Evolutionary conservation across 2,113 vertebrate species (phyloP), one percentile per base, ranked within the genome.

Genomic region (Phalacrocorax aristotelis): DNA sequence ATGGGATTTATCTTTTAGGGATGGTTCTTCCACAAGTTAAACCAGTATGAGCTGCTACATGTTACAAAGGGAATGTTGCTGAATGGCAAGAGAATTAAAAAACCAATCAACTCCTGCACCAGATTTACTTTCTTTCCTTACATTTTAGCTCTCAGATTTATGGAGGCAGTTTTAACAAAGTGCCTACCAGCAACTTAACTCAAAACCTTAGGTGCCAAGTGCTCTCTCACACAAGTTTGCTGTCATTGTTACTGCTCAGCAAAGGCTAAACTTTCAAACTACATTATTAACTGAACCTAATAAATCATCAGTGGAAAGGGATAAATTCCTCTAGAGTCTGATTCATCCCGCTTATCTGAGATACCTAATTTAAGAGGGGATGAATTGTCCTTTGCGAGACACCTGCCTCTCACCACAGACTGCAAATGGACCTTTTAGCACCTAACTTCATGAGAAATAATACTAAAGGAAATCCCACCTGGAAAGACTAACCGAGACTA

Each of bases 141-240:
- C 5, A 34, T 80, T 94, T 94, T 65, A 85, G 21, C 12, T 55
- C 21, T 74, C 17, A 30, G 49, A 71, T 83, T 87, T 80, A 83
- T 52, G 40, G 66, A 89, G n/a, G 32, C 36, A 46, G 27, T 88
- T 94, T 80, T 80, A 83, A 77, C 30, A 36, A 91, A 89, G 51
- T 25, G 9, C 27, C 60, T 79, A 65, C 25, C 5, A 65, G 69
- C 19, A 70, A 58, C 16, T 51, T 71, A 71, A 36, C 34, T 76
- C 32, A 22, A 71, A 82, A 17, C 23, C n/a, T 84, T 70, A 68
- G 17, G 87, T 68, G 76, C 32, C 72, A 82, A 68, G 72, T 46
- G 68, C 36, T 65, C 74, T 69, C 91, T 78, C 15, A 18, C 21
- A 26, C 10, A 65, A 79, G 42, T 87, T 90, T 27, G 21, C 32